Evolutionary conservation across 1,140 invertebrate genomes (phyloP), one percentile per base, ranked within the genome.

Genomic region (Leptopilina boulardi): DNA sequence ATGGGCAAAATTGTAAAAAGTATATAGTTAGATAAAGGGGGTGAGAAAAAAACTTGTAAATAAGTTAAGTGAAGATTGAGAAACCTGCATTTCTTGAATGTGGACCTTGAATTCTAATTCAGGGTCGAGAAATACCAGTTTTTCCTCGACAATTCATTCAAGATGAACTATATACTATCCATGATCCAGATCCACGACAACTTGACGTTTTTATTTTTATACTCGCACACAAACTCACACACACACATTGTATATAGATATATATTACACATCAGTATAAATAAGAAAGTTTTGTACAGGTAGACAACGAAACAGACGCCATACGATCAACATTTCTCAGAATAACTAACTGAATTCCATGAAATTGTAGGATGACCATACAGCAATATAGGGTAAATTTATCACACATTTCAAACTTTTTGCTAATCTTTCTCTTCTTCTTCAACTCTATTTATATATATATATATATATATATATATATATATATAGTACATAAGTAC

Each of bases 91-190:
- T 66, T 66, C 21, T 66, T 66, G 26, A 30, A 15, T 15, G 23
- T 15, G 26, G 13, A 66, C 56, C 56, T 66, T 66, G 56, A 66
- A 66, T 66, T 66, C 23, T 66, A 66, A 66, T 66, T 66, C 56
- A 66, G 23, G 23, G 56, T 34, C 56, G 26, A n/a, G 11, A 30
- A 66, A 66, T 66, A 66, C 56, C 23, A 66, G 56, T 66, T 66
- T 66, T 66, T 66, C 23, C 56, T 66, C 13, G 56, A 66, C 56
- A 66, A 66, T 66, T 66, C 23, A 66, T 66, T 66, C 56, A 30
- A 66, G 23, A 66, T 66, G 56, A 66, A 66, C 56, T 30, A 23
- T n/a, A n/a, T 23, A 66, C 56, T 66, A 38, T 38, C 34, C 34
- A 38, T 66, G 56, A 66, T 66, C 56, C 56, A 66, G 23, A 66